Evolutionary conservation across 2,797 vertebrate species (phyloP), one percentile per base, ranked within the genome.

Genomic region (Trachurus trachurus): DNA sequence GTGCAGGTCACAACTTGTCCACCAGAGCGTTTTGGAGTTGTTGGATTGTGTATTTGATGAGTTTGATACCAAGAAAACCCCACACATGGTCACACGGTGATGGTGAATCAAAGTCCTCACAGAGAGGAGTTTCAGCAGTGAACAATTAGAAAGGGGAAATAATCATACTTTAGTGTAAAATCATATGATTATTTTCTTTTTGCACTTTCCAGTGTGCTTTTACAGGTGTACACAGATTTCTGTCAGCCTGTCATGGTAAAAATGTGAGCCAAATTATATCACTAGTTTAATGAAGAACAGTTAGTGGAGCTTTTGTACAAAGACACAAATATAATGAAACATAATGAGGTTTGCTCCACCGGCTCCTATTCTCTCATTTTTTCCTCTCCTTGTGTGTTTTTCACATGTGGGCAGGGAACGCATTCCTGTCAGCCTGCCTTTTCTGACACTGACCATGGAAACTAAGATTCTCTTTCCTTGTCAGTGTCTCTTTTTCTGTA

Each of bases 271-370:
- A 57, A n/a, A 72, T 70, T 54, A 22, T 70, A 29, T 62, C 16
- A 29, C 53, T 66, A 40, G 68, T 76, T 62, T 13, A 44, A 34
- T 39, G 29, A 59, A 50, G 59, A 68, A n/a, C 56, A 74, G 71
- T 81, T 75, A 74, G 52, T 50, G 26, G 22, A 26, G 31, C 31
- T 34, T 34, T 34, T 34, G 31, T 34, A 34, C 31, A 34, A 5
- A 34, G 31, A 34, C 31, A 34, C 6, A 6, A 34, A 34, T 34
- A 34, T 34, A 34, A 26, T 26, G 26, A 6, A 34, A 34, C 4
- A 34, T 34, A 34, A 26, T 26, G 26, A 26, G 31, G 4, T 34
- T 34, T 34, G 3, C 31, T 34, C 4, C 29, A 31, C 29, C 29
- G 5, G 29, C 5, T 52, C 13, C 12, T 44, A 39, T 37, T 39